Base-by-base conservation (phyloP, 1,140 invertebrate species). In the Chymomyza costata region DNA sequence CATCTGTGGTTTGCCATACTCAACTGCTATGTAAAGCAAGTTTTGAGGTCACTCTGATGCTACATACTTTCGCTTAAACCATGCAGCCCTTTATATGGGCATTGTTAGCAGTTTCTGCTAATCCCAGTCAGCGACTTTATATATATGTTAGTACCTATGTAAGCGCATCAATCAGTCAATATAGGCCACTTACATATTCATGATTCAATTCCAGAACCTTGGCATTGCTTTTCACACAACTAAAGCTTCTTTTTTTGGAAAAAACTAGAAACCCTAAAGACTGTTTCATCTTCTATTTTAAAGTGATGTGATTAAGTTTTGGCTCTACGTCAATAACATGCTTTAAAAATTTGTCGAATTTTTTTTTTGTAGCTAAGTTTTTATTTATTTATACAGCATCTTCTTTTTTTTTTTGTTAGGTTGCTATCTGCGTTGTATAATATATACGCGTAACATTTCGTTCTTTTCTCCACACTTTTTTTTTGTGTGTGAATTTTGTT, bases 201-300 rank as follows among this genome's bases (percentile, higher is more conserved):
- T n/a, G n/a, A n/a, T n/a, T n/a, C n/a, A n/a, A n/a, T n/a, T n/a
- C n/a, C n/a, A n/a, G n/a, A n/a, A n/a, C n/a, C n/a, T n/a, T n/a
- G n/a, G n/a, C n/a, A n/a, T n/a, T n/a, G n/a, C n/a, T n/a, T n/a
- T n/a, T n/a, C n/a, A n/a, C 50, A 56, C 64, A 54, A 62, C 18
- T 30, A 62, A 55, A 67, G 34, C 68, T 66, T 38, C 46, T 45
- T 30, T 11, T 5, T 34, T 32, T 18, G 7, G 2, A 67, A 62
- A 45, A 15, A 45, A 15, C 34, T 41, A 44, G 13, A 32, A 37
- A 14, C 3, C 1, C 1, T 1, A 37, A 47, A 58, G 41, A 49
- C 35, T 58, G 70, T 46, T 74, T 74, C 70, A 74, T 74, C 65
- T 69, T 53, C 70, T 76, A 74, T 76, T 74, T 74, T 57, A 47